These are phyloP conservation scores for Plectropomus leopardus DNA, from an alignment of 2,113 vertebrate species.

Conservation along the genomic window DNA sequence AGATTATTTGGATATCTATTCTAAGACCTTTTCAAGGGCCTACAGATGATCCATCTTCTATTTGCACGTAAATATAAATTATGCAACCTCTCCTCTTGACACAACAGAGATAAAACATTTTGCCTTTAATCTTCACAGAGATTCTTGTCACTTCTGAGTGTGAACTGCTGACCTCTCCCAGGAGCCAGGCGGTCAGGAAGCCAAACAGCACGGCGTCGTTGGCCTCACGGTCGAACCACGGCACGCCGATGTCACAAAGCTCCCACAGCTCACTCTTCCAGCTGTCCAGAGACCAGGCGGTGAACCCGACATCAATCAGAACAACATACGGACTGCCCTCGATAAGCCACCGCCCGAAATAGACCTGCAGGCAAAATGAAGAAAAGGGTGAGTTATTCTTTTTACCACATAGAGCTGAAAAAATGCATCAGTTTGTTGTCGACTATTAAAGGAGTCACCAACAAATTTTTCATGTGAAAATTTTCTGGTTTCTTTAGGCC, in stretches of 20 bases:
- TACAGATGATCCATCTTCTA: background rate
- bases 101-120: background rate
- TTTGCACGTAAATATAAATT: background rate
- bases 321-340: slow-evolving; percentile 93
- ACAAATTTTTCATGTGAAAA: too few species aligned
- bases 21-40: background rate
- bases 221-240: slow-evolving; percentile 94
- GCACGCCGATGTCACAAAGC: slow-evolving; percentile 89
- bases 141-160: background rate
- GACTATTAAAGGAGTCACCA: too few species aligned
- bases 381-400: background rate
- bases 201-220: slow-evolving; percentile 94
- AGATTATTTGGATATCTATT: background rate
- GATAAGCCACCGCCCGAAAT: slow-evolving; percentile 94
- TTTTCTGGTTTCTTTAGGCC: too few species aligned
- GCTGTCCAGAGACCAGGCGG: slow-evolving; percentile 92
- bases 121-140: background rate
- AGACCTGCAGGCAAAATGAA: slow-evolving; percentile 82
- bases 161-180: slow-evolving; percentile 88
- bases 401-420: background rate
- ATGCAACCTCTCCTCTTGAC: background rate
- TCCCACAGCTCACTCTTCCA: slow-evolving; percentile 96
- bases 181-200: slow-evolving; percentile 94
- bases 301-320: slow-evolving; percentile 91
- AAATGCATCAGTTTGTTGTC: too few species aligned